Evolutionary conservation across 2,113 vertebrate genomes (phyloP), one percentile per base, ranked within the genome.

Genomic region (Phoenicopterus ruber): DNA sequence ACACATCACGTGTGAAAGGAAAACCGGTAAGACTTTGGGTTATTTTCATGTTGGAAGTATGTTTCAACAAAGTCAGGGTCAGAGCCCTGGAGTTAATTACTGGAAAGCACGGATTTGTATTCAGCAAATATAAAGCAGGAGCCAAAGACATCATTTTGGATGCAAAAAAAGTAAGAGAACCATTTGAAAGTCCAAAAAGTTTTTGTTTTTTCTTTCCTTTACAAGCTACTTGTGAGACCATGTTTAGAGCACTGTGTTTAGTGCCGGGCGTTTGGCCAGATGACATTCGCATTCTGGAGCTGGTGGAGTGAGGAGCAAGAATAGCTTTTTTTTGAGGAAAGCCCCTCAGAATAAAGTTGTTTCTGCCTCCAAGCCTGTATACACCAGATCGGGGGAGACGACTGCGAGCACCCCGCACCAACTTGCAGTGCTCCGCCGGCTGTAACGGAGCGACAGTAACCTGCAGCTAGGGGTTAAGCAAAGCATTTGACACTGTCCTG

Each of bases 351-450:
- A 84, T 17, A 69, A 42, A 81, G 58, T 32, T 72, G 31, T 55
- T 65, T 65, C 73, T 93, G 44, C 66, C 61, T 83, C 49, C 18
- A 76, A 79, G 34, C 13, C 44, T 36, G 21, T 36, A 34, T 3
- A 65, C 32, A 5, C 4, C 10, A 88, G 36, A n/a, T 0, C 38
- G 18, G 21, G 44, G 25, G 16, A 84, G 55, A 34, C 1, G 1
- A 44, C 40, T 42, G 46, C n/a, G 26, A 80, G 29, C 10, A 47
- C 34, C 17, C 59, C 32, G 42, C 63, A 38, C 22, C 54, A 42
- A 26, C 3, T 6, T 42, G 32, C n/a, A 47, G 36, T 29, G 52
- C 58, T 82, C 58, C 54, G 34, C 28, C 20, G 10, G 10, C 7
- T 71, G 67, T 12, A 73, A 62, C 3, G 13, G 21, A 91, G 31